Evolutionary conservation across 2,113 vertebrate species (phyloP).

Genomic region (Acinonyx jubatus): DNA sequence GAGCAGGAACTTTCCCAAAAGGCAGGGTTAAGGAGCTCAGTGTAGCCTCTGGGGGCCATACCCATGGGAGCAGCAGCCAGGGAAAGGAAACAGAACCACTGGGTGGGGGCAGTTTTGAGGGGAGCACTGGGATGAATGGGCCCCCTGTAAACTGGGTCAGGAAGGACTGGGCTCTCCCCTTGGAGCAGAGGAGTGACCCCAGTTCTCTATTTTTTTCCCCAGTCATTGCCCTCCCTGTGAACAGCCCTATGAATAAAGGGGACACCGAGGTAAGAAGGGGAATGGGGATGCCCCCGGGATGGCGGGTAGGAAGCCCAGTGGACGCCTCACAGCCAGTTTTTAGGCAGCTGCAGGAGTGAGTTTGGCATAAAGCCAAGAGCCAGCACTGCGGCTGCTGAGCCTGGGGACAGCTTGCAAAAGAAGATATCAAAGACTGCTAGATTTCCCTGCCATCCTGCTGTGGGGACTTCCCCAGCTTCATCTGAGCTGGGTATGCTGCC

Average conservation of each 20-base stretch:
- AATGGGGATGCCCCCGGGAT: background rate
- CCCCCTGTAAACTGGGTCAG: rapidly evolving
- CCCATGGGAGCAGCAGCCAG: background rate
- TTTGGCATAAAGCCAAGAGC: constrained; percentile 58
- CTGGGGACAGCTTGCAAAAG: constrained; percentile 54
- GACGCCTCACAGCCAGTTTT: background rate
- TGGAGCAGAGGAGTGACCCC: background rate
- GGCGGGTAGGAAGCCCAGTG: background rate
- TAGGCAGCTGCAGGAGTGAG: constrained; percentile 61
- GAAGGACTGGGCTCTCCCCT: background rate
- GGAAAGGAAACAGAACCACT: background rate
- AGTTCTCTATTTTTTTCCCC: constrained; percentile 4
- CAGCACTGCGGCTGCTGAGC: constrained; percentile 64
- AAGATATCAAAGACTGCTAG: constrained; percentile 21
- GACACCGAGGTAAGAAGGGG: constrained; percentile 86
- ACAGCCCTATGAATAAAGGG: constrained; percentile 82
- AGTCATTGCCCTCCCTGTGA: constrained; percentile 86
- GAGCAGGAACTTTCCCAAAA: background rate
- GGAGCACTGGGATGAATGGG: background rate
- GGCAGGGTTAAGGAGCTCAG: background rate
- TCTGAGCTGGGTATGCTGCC: background rate
- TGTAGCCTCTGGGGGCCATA: background rate
- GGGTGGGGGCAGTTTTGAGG: background rate
- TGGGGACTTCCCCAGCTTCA: background rate
- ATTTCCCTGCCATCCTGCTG: background rate